These are phyloP conservation scores for Diarsia dahlii DNA, from an alignment of 2,888 invertebrate genomes.

Conservation along the genomic window DNA sequence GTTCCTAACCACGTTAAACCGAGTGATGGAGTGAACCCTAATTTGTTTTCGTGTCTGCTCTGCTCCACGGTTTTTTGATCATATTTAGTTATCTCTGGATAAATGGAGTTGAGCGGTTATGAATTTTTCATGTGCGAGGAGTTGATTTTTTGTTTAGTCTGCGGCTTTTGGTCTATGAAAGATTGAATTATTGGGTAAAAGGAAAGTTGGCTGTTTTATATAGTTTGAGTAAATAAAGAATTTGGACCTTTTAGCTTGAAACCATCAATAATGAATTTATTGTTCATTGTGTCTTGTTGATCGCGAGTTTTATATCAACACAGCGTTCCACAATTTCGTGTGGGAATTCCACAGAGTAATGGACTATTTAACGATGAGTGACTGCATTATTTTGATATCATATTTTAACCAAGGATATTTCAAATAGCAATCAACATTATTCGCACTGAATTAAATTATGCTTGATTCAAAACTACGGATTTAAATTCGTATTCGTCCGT, in stretches of 20 bases:
- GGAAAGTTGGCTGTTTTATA: background rate
- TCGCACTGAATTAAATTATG: background rate
- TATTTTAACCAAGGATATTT: background rate
- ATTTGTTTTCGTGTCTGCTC: slow-evolving; percentile 56
- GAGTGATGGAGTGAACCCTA: slow-evolving; percentile 64
- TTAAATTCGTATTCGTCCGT: background rate
- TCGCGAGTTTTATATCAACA: background rate
- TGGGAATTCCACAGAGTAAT: background rate
- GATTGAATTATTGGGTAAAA: slow-evolving; percentile 12
- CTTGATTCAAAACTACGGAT: background rate
- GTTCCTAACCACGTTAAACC: slow-evolving; percentile 58
- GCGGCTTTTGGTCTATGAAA: slow-evolving; percentile 18
- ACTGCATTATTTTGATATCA: background rate
- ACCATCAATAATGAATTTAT: background rate
- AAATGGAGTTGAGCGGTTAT: slow-evolving; percentile 53
- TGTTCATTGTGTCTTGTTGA: background rate
- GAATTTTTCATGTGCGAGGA: slow-evolving; percentile 53
- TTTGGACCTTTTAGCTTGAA: background rate
- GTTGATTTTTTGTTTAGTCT: slow-evolving; percentile 31
- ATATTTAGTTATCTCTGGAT: slow-evolving; percentile 52
- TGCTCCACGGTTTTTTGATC: slow-evolving; percentile 46
- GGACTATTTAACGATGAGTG: too few species aligned
- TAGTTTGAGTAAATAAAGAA: background rate
- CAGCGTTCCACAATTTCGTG: background rate
- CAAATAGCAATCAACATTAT: background rate